Evolutionary conservation across 2,888 invertebrate species (phyloP).

Genomic region (Eumerus sabulonum): DNA sequence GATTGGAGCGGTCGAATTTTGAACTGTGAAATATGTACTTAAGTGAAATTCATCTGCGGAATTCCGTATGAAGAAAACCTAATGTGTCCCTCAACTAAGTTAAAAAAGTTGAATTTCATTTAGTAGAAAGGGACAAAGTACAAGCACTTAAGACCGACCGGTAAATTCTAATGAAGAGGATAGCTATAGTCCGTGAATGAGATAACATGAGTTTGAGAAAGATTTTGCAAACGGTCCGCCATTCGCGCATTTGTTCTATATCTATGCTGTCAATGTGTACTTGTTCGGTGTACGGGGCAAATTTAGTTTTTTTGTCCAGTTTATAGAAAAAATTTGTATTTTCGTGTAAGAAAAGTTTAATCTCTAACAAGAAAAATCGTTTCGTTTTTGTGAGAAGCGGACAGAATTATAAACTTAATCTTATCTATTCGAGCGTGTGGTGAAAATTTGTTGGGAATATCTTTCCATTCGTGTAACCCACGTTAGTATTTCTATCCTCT

Average conservation of each 20-base stretch:
- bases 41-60: background rate
- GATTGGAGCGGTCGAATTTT: too few relatives aligned
- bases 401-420: constrained; percentile 15
- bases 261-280: constrained; percentile 47
- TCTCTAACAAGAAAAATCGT: too few relatives aligned
- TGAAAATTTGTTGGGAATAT: constrained; percentile 48
- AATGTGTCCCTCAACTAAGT: too few relatives aligned
- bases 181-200: constrained; percentile 24
- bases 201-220: constrained; percentile 21
- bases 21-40: too few relatives aligned
- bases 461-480: constrained; percentile 15
- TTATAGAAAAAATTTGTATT: constrained; percentile 2
- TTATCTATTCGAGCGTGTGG: constrained; percentile 55
- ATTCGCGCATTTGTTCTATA: constrained; percentile 59
- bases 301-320: background rate
- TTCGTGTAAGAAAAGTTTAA: background rate
- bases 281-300: constrained; percentile 31
- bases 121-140: background rate
- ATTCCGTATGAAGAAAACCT: background rate
- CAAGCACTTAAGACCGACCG: constrained; percentile 20
- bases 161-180: constrained; percentile 15
- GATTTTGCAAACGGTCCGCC: constrained; percentile 55
- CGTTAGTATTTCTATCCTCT: constrained; percentile 18
- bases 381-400: background rate
- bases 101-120: too few relatives aligned